Evolutionary conservation across 2,888 invertebrate genomes (phyloP).

Genomic region (Ophion slaviceki): DNA sequence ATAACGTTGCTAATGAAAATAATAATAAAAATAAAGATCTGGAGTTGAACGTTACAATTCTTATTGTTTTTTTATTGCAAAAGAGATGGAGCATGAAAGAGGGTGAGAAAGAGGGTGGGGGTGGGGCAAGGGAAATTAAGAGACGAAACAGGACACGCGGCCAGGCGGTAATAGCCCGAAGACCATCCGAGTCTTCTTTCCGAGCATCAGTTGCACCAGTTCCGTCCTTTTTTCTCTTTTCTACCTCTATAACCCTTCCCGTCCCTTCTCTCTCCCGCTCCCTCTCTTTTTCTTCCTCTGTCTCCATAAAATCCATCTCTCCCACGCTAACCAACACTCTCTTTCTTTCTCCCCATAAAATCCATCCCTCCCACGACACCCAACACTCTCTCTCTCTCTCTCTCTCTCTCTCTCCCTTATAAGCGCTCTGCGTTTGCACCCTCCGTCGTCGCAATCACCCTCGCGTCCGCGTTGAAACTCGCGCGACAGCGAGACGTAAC

Average conservation of each 20-base stretch:
- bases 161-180: slow-evolving; percentile 39
- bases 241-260: not conserved
- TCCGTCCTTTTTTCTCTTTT: slow-evolving; percentile 1
- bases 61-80: not conserved
- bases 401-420: not conserved
- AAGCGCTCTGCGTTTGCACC: not conserved
- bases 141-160: slow-evolving; percentile 50
- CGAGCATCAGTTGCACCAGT: slow-evolving; percentile 49
- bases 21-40: not conserved
- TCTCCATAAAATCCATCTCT: not conserved
- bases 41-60: not conserved
- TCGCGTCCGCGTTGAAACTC: slow-evolving; percentile 30
- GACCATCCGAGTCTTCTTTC: slow-evolving; percentile 64
- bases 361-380: slow-evolving; percentile 3
- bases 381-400: slow-evolving; percentile 25
- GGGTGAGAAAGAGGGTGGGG: not conserved
- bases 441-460: slow-evolving; percentile 24
- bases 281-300: slow-evolving; percentile 22
- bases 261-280: slow-evolving; percentile 11
- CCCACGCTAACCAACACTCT: not conserved
- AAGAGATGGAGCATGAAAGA: not conserved
- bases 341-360: not conserved
- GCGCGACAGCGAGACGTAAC: slow-evolving; percentile 39
- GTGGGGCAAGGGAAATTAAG: slow-evolving; percentile 17
- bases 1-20: not conserved